phyloP scores from a whole-genome alignment of 2,888 invertebrate species.

The Apamea sordens region DNA sequence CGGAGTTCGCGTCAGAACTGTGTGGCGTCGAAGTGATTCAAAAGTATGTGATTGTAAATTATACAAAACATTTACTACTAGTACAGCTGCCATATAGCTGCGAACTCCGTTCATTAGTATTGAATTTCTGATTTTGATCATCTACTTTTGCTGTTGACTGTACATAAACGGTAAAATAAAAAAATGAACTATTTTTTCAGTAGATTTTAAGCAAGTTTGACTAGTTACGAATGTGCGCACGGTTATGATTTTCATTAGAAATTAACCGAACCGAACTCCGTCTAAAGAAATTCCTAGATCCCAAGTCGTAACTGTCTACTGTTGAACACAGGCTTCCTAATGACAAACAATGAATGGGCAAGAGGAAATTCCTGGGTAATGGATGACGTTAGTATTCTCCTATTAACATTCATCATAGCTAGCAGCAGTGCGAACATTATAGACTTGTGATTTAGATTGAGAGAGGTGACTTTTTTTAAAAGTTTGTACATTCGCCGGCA shows the following conservation, averaged over 20 bases:
- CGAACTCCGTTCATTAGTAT: too few species aligned
- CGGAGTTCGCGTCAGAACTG: too few species aligned
- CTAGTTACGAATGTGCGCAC: neutral
- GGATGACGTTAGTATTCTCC: neutral
- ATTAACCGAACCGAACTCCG: neutral
- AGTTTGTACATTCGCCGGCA: neutral
- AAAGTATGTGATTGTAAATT: too few species aligned
- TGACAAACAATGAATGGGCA: neutral
- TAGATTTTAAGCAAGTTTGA: neutral
- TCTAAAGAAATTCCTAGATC: neutral
- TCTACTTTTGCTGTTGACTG: too few species aligned
- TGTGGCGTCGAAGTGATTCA: too few species aligned
- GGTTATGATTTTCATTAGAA: neutral
- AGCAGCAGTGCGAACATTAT: neutral
- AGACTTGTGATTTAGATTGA: neutral
- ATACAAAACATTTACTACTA: too few species aligned
- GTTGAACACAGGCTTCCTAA: neutral
- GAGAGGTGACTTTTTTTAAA: neutral
- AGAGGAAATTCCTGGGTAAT: neutral
- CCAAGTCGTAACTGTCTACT: neutral
- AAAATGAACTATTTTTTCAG: neutral
- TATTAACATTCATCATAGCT: neutral
- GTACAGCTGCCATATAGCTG: too few species aligned
- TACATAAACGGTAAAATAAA: too few species aligned
- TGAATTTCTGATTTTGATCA: too few species aligned